Conservation (phyloP, 2,888 invertebrate species). For the Antitype chi region DNA sequence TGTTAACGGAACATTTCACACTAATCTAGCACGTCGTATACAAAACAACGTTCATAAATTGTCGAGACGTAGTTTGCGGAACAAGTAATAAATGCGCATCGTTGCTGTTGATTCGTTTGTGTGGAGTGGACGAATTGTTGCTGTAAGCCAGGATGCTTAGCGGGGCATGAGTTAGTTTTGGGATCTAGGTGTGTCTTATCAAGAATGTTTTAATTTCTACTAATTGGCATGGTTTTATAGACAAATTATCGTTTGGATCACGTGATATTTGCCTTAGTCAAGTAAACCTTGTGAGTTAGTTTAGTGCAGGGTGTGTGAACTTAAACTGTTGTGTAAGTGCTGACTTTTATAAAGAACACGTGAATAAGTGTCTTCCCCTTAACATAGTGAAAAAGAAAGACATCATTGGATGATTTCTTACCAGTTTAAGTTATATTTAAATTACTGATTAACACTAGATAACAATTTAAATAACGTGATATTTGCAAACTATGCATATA, state of each 20-base stretch:
- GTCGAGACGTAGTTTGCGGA: conserved; percentile 50
- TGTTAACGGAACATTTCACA: conserved; percentile 61
- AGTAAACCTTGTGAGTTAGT: too few relatives aligned
- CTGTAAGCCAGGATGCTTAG: conserved; percentile 35
- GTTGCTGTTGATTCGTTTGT: conserved; percentile 56
- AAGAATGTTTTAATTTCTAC: too few relatives aligned
- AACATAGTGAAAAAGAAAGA: too few relatives aligned
- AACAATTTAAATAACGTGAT: background rate
- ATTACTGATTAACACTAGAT: too few relatives aligned
- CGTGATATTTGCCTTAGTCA: background rate
- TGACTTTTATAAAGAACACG: too few relatives aligned
- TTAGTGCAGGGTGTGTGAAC: too few relatives aligned
- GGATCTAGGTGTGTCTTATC: background rate
- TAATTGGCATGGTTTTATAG: background rate
- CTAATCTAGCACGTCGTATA: conserved; percentile 49
- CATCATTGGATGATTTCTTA: too few relatives aligned
- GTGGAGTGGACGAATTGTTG: conserved; percentile 50
- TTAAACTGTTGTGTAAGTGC: too few relatives aligned
- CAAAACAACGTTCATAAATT: conserved; percentile 60
- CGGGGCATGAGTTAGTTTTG: background rate
- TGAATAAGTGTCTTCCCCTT: too few relatives aligned
- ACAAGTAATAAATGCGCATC: conserved; percentile 59
- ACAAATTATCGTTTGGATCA: background rate
- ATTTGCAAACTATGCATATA: background rate
- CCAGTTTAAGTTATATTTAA: too few relatives aligned